These are phyloP conservation scores for Limnodromus scolopaceus DNA, from an alignment of 2,797 vertebrate species.

Conservation along the genomic window DNA sequence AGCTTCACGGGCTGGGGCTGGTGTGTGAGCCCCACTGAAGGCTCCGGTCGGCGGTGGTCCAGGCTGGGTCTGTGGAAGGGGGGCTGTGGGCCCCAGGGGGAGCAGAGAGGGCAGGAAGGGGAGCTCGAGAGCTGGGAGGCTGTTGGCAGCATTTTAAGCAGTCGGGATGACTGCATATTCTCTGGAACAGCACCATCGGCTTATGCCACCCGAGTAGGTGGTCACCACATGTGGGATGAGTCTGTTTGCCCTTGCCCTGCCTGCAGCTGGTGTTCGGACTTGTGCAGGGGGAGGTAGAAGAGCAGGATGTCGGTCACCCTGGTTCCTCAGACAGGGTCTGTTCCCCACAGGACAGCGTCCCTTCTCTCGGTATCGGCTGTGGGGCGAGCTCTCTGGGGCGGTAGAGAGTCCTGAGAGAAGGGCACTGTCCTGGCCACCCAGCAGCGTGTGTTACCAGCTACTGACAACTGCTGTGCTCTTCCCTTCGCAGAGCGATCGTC, in stretches of 20 bases:
- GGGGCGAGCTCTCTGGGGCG: not conserved
- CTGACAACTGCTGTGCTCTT: constrained; percentile 22
- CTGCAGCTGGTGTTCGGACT: not conserved
- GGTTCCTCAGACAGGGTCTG: not conserved
- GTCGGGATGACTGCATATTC: not conserved
- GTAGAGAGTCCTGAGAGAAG: no score
- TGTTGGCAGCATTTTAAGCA: not conserved
- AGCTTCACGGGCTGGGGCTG: not conserved
- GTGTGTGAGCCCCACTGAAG: not conserved
- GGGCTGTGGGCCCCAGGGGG: not conserved
- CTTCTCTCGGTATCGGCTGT: fast-evolving
- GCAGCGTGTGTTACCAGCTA: fast-evolving
- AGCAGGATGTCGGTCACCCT: not conserved
- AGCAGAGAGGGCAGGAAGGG: not conserved
- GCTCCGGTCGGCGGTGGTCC: not conserved
- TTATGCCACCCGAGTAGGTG: fast-evolving
- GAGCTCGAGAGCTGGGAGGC: not conserved
- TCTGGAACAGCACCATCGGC: not conserved
- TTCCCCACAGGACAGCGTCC: not conserved
- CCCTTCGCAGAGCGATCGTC: constrained; percentile 90
- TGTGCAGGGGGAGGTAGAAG: not conserved
- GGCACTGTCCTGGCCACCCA: no score
- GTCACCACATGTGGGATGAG: not conserved
- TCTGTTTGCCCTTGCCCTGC: not conserved
- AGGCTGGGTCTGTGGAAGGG: not conserved